These are phyloP conservation scores for Epinotia ramella DNA, from an alignment of 2,888 invertebrate genomes.

Conservation along the genomic window DNA sequence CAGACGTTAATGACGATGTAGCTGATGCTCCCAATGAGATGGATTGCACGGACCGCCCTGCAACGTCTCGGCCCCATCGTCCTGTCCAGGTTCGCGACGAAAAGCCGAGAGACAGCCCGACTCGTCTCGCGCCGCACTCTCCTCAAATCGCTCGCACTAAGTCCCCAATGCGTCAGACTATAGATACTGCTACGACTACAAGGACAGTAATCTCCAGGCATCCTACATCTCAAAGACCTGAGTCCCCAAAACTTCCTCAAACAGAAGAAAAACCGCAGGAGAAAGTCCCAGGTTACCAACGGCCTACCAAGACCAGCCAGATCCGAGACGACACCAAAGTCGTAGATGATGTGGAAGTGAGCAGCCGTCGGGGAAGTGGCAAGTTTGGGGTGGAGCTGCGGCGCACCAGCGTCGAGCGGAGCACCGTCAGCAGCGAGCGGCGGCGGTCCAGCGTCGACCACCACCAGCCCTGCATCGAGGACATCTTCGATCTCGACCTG, in stretches of 20 bases:
- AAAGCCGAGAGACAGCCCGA: slow-evolving; percentile 61
- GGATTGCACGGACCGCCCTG: slow-evolving; percentile 52
- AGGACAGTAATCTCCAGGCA: slow-evolving; percentile 60
- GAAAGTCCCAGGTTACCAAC: slow-evolving; percentile 70
- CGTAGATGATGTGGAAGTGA: slow-evolving; percentile 72
- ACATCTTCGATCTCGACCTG: slow-evolving; percentile 89
- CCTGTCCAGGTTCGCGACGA: slow-evolving; percentile 51
- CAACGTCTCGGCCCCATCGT: slow-evolving; percentile 52
- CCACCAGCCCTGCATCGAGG: slow-evolving; percentile 87
- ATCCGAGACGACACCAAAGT: slow-evolving; percentile 69
- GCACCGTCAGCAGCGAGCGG: slow-evolving; percentile 74
- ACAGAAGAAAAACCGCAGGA: slow-evolving; percentile 59
- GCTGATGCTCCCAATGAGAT: slow-evolving; percentile 52
- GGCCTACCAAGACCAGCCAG: slow-evolving; percentile 75
- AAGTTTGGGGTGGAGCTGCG: slow-evolving; percentile 89
- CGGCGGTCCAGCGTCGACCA: slow-evolving; percentile 80
- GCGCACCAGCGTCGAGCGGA: slow-evolving; percentile 83
- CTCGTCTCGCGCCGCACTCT: slow-evolving; percentile 58
- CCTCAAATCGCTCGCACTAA: slow-evolving; percentile 63
- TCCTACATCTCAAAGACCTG: slow-evolving; percentile 59
- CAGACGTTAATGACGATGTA: slow-evolving; percentile 61
- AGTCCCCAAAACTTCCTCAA: slow-evolving; percentile 60
- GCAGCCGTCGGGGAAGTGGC: slow-evolving; percentile 82
- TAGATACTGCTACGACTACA: slow-evolving; percentile 59
- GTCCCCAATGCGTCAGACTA: slow-evolving; percentile 61